A percentile compares a stretch with the other conserved stretches of the same genome.
Conservation (phyloP, 2,888 invertebrate species). For the Drosophila paranaensis region DNA sequence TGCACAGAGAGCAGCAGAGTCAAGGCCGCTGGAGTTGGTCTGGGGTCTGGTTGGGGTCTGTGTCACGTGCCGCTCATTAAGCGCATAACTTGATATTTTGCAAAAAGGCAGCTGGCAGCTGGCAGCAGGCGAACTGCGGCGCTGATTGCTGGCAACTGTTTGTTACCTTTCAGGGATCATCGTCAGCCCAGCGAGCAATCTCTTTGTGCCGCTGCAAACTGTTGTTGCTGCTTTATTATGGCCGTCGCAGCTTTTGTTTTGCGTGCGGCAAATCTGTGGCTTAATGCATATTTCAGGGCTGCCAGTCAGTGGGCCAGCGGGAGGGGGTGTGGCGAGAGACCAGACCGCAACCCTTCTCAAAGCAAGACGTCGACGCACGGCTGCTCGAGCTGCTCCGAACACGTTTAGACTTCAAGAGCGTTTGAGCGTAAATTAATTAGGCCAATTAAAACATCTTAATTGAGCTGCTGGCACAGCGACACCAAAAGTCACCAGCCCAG, state of each 20-base stretch:
- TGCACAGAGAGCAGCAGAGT: not conserved
- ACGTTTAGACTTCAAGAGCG: slow-evolving; percentile 80
- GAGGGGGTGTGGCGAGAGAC: not conserved
- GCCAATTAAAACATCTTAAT: slow-evolving; percentile 84
- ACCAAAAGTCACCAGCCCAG: slow-evolving; percentile 35
- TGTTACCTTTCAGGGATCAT: slow-evolving; percentile 21
- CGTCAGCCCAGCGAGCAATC: not conserved
- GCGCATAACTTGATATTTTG: slow-evolving; percentile 78
- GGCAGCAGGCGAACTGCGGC: slow-evolving; percentile 39
- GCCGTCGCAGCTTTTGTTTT: slow-evolving; percentile 39
- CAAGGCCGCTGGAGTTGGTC: not conserved
- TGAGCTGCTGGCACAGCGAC: slow-evolving; percentile 79
- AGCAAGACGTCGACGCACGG: slow-evolving; percentile 31
- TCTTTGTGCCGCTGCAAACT: not conserved
- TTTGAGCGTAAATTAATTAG: slow-evolving; percentile 84
- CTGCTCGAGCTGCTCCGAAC: slow-evolving; percentile 59
- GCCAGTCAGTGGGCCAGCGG: not conserved
- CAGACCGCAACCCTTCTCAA: slow-evolving; percentile 62
- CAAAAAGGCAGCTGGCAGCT: slow-evolving; percentile 58
- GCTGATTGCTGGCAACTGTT: slow-evolving; percentile 47
- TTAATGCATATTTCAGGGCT: slow-evolving; percentile 70
- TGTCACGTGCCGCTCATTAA: slow-evolving; percentile 82
- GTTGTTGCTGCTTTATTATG: slow-evolving; percentile 62
- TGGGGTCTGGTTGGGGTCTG: not conserved
- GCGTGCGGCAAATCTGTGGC: slow-evolving; percentile 72